phyloP scores from a whole-genome alignment of 2,113 vertebrate species.

The Pipa parva region DNA sequence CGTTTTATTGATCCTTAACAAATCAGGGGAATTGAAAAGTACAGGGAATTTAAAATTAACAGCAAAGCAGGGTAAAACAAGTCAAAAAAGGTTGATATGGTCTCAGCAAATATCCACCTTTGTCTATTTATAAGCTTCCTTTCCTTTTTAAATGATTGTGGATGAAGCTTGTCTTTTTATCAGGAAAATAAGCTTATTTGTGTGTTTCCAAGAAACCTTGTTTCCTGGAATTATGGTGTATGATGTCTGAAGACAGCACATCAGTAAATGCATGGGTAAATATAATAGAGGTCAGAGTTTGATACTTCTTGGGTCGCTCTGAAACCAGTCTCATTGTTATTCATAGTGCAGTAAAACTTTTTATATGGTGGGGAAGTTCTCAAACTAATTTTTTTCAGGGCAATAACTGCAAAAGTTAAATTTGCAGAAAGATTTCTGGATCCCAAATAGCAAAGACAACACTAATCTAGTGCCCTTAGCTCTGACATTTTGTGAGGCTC shows the following conservation, averaged over 20 bases:
- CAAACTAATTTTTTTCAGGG: not conserved
- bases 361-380: not conserved
- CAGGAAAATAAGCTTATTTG: too few relatives aligned
- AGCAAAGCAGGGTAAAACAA: too few relatives aligned
- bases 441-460: constrained; percentile 6
- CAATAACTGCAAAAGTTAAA: not conserved
- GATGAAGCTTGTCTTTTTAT: too few relatives aligned
- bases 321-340: not conserved
- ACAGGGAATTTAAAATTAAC: too few relatives aligned
- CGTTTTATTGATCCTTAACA: too few relatives aligned
- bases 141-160: too few relatives aligned
- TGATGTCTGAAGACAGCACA: not conserved
- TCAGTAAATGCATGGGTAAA: constrained; percentile 2
- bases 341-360: not conserved
- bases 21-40: too few relatives aligned
- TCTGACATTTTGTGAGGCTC: constrained; percentile 18
- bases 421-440: not conserved
- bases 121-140: too few relatives aligned
- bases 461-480: constrained; percentile 22
- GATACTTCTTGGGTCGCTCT: not conserved
- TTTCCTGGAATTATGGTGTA: not conserved
- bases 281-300: not conserved
- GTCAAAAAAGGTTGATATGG: too few relatives aligned
- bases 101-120: too few relatives aligned
- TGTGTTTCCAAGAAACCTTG: not conserved